Evolutionary conservation across 2,113 vertebrate genomes (phyloP), one percentile per base, ranked within the genome.

Genomic region (Gobiocypris rarus): DNA sequence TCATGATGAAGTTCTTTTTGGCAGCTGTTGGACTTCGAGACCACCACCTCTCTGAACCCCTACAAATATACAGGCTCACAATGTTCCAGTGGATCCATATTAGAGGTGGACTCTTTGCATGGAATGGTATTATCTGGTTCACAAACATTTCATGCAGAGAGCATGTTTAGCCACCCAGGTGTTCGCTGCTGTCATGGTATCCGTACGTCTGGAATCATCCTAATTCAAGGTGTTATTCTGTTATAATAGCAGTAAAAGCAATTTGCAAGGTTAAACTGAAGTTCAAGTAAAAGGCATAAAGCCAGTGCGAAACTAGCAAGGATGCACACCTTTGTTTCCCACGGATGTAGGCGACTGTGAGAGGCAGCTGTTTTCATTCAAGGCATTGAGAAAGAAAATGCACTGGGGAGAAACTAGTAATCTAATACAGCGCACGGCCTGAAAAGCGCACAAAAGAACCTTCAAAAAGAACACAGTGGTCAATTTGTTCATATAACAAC

Each of bases 191-290:
- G 87, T 90, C 92, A 85, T 83, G 71, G 67, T 67, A 34, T 45
- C 73, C 70, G 81, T 86, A 71, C 82, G 87, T 89, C 84, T 67
- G 34, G 75, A 91, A 78, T 85, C 82, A 85, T 87, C 76, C 87
- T 91, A 92, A 93, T 89, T 92, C 79, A 87, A 85, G 75, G 78
- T 88, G 86, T 81, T 83, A 88, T 89, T 85, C 83, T 81, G 24
- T 81, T 80, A 88, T 89, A 92, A 92, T 89, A 90, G 90, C 74
- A 58, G 77, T 78, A 75, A 84, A 91, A 90, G 86, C 84, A 88
- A 75, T 92, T 89, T 88, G 81, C 81, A 63, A 77, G 84, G 75
- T 90, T 87, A 88, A 87, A 84, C 78, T 43, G 22, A 8, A 1
- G 67, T 70, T 34, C 75, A 45, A 38, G 13, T 81, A 84, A 82